These are phyloP conservation scores for Cirrhinus molitorella DNA, from an alignment of 2,797 vertebrate genomes.

Conservation along the genomic window DNA sequence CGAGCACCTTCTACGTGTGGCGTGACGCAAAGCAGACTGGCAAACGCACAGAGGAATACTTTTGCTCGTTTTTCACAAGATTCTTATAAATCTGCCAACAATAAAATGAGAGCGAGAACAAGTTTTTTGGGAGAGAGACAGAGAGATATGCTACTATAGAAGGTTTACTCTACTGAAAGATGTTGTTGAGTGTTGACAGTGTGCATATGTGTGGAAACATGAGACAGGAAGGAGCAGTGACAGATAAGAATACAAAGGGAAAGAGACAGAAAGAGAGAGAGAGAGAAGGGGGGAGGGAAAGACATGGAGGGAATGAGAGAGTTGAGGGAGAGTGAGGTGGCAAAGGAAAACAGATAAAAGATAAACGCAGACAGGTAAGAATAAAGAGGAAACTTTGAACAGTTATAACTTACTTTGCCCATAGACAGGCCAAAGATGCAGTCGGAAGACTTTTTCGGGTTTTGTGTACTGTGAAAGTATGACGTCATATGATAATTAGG, in stretches of 20 bases:
- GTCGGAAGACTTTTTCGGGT: not conserved
- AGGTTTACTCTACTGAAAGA: conserved; percentile 47
- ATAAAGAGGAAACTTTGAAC: not conserved
- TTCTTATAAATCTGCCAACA: conserved; percentile 30
- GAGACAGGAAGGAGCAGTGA: conserved; percentile 55
- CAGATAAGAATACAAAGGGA: conserved; percentile 53
- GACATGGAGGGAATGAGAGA: conserved; percentile 20
- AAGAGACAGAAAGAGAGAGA: conserved; percentile 10
- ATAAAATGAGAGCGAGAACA: conserved; percentile 6
- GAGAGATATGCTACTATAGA: not conserved
- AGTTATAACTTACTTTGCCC: not conserved
- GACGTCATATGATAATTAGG: not conserved
- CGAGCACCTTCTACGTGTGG: not conserved
- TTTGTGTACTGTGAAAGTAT: not conserved
- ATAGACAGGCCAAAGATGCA: not conserved
- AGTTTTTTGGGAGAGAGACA: conserved; percentile 18
- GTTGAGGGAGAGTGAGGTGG: conserved; percentile 7
- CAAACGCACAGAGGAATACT: conserved; percentile 24
- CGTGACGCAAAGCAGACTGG: conserved; percentile 19
- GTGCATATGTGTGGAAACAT: conserved; percentile 53
- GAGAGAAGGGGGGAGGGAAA: conserved; percentile 9
- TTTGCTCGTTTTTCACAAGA: conserved; percentile 40
- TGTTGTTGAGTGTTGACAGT: conserved; percentile 53
- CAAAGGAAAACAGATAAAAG: conserved; percentile 27
- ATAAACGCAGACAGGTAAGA: conserved; percentile 14